Evolutionary conservation across 2,797 vertebrate species (phyloP).

Genomic region (Myotis vivesi): DNA sequence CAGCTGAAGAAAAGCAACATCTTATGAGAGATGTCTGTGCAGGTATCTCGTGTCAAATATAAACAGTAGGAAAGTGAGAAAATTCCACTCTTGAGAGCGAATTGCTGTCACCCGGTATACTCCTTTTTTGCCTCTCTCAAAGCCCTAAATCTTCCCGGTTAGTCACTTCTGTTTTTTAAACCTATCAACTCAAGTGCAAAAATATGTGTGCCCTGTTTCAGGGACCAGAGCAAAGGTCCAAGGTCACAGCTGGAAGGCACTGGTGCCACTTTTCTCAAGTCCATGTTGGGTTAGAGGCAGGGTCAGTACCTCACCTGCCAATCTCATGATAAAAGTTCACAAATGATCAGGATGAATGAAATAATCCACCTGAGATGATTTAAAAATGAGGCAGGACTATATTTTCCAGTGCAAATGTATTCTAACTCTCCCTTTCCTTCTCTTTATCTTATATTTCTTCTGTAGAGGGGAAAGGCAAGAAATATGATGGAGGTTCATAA

Average conservation of each 20-base stretch:
- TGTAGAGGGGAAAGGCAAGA: background rate
- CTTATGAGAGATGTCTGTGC: background rate
- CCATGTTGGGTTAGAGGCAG: constrained; percentile 15
- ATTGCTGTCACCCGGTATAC: constrained; percentile 49
- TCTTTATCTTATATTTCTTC: constrained; percentile 7
- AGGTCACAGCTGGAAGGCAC: constrained; percentile 83
- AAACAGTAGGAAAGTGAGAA: constrained; percentile 48
- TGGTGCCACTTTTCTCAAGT: constrained; percentile 65
- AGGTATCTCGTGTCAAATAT: constrained; percentile 26
- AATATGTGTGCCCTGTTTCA: constrained; percentile 76
- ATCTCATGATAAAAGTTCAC: constrained; percentile 49
- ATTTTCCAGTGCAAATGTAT: background rate
- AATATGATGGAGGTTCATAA: constrained; percentile 16
- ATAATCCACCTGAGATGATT: constrained; percentile 42
- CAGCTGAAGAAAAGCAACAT: background rate
- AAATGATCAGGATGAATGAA: constrained; percentile 46
- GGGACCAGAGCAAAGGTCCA: constrained; percentile 67
- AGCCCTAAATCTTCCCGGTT: constrained; percentile 59
- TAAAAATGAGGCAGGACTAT: background rate
- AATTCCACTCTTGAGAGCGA: constrained; percentile 4
- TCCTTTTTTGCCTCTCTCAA: constrained; percentile 21
- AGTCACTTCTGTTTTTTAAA: constrained; percentile 66
- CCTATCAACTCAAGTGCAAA: constrained; percentile 80
- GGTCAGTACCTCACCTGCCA: constrained; percentile 55
- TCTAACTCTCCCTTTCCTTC: background rate